Percentiles rank a stretch among this genome's conserved stretches.
Evolutionary conservation across 2,797 vertebrate genomes (phyloP).

Genomic region (Syndactyla subalaris): DNA sequence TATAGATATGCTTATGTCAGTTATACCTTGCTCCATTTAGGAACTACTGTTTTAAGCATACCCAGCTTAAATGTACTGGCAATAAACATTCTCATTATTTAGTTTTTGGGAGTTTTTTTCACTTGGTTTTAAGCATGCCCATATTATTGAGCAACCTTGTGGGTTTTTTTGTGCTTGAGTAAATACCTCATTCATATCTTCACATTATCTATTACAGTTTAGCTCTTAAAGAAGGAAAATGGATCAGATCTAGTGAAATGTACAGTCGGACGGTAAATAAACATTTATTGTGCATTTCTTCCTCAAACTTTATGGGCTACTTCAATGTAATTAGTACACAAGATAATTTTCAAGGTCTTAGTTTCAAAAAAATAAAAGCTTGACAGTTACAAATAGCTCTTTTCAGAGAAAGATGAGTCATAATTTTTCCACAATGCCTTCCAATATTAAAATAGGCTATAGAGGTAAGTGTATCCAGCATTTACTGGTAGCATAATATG

Average conservation of each 20-base stretch:
- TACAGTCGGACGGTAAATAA: slow-evolving; percentile 35
- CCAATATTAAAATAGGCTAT: neutral
- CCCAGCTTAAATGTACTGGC: neutral
- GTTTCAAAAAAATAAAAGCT: neutral
- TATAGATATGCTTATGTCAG: neutral
- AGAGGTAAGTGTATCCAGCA: neutral
- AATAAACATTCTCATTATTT: neutral
- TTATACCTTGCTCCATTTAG: neutral
- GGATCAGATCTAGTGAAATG: neutral
- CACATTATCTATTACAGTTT: neutral
- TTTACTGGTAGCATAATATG: neutral
- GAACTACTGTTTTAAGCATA: neutral
- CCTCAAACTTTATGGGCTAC: slow-evolving; percentile 45
- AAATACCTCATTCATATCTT: neutral
- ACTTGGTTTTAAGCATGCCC: neutral
- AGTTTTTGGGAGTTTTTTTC: neutral
- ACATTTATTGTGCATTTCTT: slow-evolving; percentile 54
- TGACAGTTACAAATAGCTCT: slow-evolving; percentile 1
- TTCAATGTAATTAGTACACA: slow-evolving; percentile 46
- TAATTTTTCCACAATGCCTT: neutral
- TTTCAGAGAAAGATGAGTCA: neutral
- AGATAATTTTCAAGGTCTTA: slow-evolving; percentile 17
- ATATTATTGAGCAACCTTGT: neutral
- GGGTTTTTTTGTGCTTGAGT: neutral
- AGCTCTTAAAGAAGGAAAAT: neutral